These are phyloP conservation scores for Euleptes europaea DNA, from an alignment of 2,113 vertebrate genomes.

Conservation along the genomic window DNA sequence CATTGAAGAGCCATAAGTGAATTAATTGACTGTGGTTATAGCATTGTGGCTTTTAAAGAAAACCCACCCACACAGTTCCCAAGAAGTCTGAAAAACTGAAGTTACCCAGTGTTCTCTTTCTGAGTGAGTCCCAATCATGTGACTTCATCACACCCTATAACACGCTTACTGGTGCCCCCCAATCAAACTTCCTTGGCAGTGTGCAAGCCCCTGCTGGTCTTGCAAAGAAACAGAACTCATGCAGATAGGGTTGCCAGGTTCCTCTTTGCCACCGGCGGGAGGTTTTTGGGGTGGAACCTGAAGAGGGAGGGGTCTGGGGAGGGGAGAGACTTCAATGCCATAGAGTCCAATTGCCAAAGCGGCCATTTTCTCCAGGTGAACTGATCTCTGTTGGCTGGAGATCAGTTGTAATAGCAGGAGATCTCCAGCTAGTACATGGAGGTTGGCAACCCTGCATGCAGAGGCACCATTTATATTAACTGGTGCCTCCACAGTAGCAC, in stretches of 20 bases:
- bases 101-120: rapidly evolving
- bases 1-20: not conserved
- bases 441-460: too few species aligned
- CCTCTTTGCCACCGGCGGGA: too few species aligned
- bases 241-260: too few species aligned
- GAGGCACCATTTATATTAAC: not conserved
- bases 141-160: not conserved
- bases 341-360: too few species aligned
- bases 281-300: too few species aligned
- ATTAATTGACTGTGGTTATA: rapidly evolving
- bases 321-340: too few species aligned
- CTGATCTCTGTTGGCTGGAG: too few species aligned
- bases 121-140: not conserved
- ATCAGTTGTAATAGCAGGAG: too few species aligned
- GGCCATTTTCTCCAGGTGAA: too few species aligned
- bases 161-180: not conserved
- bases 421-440: too few species aligned
- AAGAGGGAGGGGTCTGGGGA: too few species aligned
- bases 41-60: not conserved
- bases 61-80: rapidly evolving
- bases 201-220: not conserved
- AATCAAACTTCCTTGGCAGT: not conserved
- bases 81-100: not conserved
- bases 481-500: not conserved
- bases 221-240: not conserved